Conservation (phyloP, 1,140 invertebrate species). For the Epicauta chinensis region DNA sequence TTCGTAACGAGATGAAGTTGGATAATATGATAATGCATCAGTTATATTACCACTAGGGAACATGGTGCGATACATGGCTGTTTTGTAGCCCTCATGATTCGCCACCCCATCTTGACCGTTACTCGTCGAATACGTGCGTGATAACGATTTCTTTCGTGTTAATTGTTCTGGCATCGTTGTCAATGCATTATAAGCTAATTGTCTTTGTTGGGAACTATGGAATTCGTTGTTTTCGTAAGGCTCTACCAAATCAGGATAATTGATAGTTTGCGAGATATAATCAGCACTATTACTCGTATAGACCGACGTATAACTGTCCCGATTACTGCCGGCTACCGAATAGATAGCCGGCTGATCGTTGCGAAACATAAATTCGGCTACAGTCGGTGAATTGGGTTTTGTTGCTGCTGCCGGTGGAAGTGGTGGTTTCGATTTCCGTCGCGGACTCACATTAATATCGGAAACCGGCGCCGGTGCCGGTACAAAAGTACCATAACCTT, state of each 20-base stretch:
- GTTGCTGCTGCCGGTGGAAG: too few species aligned
- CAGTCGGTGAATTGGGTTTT: constrained; percentile 17
- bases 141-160: constrained; percentile 39
- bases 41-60: constrained; percentile 68
- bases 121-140: constrained; percentile 50
- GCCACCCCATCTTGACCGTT: constrained; percentile 48
- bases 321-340: constrained; percentile 64
- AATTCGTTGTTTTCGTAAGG: constrained; percentile 54
- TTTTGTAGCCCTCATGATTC: constrained; percentile 61
- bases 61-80: constrained; percentile 55
- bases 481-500: constrained; percentile 45
- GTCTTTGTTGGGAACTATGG: constrained; percentile 42
- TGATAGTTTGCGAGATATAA: constrained; percentile 52
- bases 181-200: constrained; percentile 49
- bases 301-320: constrained; percentile 61
- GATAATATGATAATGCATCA: constrained; percentile 69
- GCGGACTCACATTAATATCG: constrained; percentile 42
- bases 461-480: constrained; percentile 46
- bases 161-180: constrained; percentile 41
- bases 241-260: constrained; percentile 62
- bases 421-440: constrained; percentile 32
- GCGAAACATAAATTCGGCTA: constrained; percentile 50
- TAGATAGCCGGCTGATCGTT: constrained; percentile 65
- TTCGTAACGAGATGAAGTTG: constrained; percentile 62
- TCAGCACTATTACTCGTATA: constrained; percentile 59